phyloP scores from a whole-genome alignment of 2,888 invertebrate genomes.

The Diarsia mendica region DNA sequence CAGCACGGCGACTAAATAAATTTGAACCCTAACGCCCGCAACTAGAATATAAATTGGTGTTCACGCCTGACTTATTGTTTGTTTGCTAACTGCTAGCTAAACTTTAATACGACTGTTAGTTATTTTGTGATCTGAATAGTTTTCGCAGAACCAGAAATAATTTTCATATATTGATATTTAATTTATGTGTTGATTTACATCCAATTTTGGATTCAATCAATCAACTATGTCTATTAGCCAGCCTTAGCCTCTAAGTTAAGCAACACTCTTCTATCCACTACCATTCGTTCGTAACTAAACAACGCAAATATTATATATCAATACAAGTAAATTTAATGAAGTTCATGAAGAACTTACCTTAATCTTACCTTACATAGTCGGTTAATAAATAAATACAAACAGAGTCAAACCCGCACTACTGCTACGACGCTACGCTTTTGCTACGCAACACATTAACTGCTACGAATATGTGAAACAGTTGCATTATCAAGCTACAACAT shows the following conservation, averaged over 20 bases:
- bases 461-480: not conserved
- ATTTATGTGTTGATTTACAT: not conserved
- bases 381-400: too few relatives aligned
- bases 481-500: not conserved
- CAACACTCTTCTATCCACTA: not conserved
- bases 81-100: slow-evolving; percentile 63
- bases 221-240: not conserved
- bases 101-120: slow-evolving; percentile 61
- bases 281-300: too few relatives aligned
- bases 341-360: too few relatives aligned
- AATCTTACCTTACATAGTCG: too few relatives aligned
- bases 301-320: too few relatives aligned
- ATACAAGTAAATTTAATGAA: too few relatives aligned
- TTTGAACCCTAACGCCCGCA: slow-evolving; percentile 71
- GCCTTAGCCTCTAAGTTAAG: not conserved
- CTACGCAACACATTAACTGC: slow-evolving; percentile 21
- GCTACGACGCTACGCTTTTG: slow-evolving; percentile 22
- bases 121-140: slow-evolving; percentile 48
- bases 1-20: slow-evolving; percentile 67
- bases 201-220: not conserved
- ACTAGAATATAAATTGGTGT: slow-evolving; percentile 62
- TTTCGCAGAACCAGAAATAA: slow-evolving; percentile 5
- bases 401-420: too few relatives aligned
- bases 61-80: slow-evolving; percentile 60
- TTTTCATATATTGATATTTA: not conserved